These are phyloP conservation scores for Bergia sp. DNA, from an alignment of 92 coral and sea anemone genomes.

Conservation along the genomic window DNA sequence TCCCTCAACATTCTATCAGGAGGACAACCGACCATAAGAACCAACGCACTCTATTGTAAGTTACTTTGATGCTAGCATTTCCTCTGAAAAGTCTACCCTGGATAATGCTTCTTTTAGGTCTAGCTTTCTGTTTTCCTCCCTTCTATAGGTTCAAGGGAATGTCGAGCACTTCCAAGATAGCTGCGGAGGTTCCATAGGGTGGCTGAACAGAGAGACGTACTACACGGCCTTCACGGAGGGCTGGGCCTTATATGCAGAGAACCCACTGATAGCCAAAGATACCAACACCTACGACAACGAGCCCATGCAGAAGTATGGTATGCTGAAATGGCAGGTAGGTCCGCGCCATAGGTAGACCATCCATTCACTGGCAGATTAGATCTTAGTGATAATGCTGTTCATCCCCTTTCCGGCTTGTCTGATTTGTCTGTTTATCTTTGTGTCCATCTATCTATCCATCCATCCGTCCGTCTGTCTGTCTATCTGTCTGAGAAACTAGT, in stretches of 20 bases:
- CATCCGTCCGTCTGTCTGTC: too few relatives aligned
- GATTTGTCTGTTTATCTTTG: too few relatives aligned
- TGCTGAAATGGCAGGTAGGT: conserved; percentile 82
- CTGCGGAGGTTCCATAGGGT: conserved; percentile 85
- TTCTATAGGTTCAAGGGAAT: conserved; percentile 70
- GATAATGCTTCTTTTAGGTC: too few relatives aligned
- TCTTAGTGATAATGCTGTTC: not conserved
- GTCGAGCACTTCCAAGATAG: conserved; percentile 86
- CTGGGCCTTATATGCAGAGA: conserved; percentile 97
- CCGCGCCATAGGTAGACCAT: not conserved
- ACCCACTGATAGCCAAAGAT: conserved; percentile 86
- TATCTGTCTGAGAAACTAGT: too few relatives aligned
- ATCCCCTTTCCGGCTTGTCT: too few relatives aligned
- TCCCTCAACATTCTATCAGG: too few relatives aligned
- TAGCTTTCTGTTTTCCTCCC: not conserved
- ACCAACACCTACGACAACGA: conserved; percentile 82
- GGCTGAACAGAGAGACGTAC: conserved; percentile 80
- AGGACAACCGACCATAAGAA: too few relatives aligned
- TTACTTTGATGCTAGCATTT: too few relatives aligned
- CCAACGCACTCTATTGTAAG: too few relatives aligned
- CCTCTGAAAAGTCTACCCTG: too few relatives aligned
- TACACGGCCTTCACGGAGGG: conserved; percentile 98
- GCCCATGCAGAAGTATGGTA: conserved; percentile 94
- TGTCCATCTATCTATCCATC: too few relatives aligned
- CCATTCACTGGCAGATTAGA: not conserved